Evolutionary conservation across 2,888 invertebrate genomes (phyloP), one percentile per base, ranked within the genome.

Genomic region (Drosophila paramelanica): DNA sequence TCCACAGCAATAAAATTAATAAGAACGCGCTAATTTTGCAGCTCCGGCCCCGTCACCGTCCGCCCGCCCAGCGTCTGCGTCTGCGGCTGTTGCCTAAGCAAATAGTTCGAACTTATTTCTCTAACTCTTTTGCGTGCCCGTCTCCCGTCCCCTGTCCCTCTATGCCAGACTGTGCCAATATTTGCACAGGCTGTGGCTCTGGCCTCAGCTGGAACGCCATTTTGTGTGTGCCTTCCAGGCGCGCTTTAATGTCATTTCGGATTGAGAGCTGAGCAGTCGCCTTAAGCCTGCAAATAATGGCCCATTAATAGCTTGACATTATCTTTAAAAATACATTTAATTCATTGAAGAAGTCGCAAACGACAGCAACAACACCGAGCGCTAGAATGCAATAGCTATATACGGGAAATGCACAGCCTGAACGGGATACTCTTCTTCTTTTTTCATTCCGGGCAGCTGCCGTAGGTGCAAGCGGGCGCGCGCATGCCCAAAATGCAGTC

Each of bases 1-100:
- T 72, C 82, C 88, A 81, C 82, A 76, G 90, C 81, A 90, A 92
- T 92, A 91, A 92, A 92, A 91, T 91, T 92, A 91, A 90, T 91
- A 91, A 89, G 88, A 90, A 88, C 88, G 88, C 89, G 91, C 91
- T 92, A 92, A 92, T 90, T 92, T 91, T 81, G 77, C 81, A 64
- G 79, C 71, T 53, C 50, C 59, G 78, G 72, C 36, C 20, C 38
- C 45, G 38, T 41, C 20, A 20, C 17, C 45, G 17, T 8, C 57
- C 51, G 33, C 17, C 45, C 14, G 43, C 41, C 47, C 38, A 41
- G 23, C 57, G 36, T 36, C 36, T 45, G 11, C 10, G 41, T 41
- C 39, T 17, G 14, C 39, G 39, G 39, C 39, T n/a, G 60, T 46
- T 39, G 58, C 75, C 76, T 76, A 76, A 76, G 77, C 72, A 76